phyloP scores from a whole-genome alignment of 30 jellyfish, hydroid and myxozoan species.

The Clytia hemisphaerica region DNA sequence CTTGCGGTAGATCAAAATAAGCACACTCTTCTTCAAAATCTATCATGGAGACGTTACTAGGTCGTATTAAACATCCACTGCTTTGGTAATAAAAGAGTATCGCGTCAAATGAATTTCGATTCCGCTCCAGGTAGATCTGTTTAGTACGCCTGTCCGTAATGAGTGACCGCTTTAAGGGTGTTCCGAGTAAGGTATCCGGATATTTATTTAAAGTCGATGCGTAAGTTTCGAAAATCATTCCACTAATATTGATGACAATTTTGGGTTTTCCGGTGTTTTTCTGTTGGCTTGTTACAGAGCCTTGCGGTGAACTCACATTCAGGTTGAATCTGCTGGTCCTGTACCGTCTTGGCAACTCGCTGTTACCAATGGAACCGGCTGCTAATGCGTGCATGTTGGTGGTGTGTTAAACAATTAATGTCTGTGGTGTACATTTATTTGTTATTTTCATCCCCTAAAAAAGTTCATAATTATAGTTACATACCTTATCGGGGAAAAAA shows the following conservation, averaged over 20 bases:
- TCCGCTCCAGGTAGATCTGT: neutral
- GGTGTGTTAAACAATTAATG: too few species aligned
- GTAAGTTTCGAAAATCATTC: conserved; percentile 18
- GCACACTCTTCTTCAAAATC: conserved; percentile 31
- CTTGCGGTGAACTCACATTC: too few species aligned
- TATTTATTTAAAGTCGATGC: conserved; percentile 17
- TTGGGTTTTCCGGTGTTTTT: too few species aligned
- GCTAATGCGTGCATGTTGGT: too few species aligned
- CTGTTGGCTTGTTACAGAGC: too few species aligned
- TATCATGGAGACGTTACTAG: conserved; percentile 4
- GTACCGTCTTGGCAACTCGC: too few species aligned
- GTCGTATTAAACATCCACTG: conserved; percentile 15
- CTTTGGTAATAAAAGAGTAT: conserved; percentile 30
- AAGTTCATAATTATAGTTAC: too few species aligned
- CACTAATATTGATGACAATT: conserved; percentile 13
- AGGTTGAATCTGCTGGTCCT: too few species aligned
- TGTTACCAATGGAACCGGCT: too few species aligned
- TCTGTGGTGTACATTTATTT: too few species aligned
- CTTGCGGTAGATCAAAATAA: conserved; percentile 9
- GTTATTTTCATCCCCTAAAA: too few species aligned
- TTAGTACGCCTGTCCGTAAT: neutral
- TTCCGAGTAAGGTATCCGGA: conserved; percentile 32
- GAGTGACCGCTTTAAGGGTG: neutral
- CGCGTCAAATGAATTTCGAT: conserved; percentile 37
- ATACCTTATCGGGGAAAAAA: too few species aligned